These are phyloP conservation scores for Melolontha melolontha DNA, from an alignment of 2,888 invertebrate genomes.

Conservation along the genomic window DNA sequence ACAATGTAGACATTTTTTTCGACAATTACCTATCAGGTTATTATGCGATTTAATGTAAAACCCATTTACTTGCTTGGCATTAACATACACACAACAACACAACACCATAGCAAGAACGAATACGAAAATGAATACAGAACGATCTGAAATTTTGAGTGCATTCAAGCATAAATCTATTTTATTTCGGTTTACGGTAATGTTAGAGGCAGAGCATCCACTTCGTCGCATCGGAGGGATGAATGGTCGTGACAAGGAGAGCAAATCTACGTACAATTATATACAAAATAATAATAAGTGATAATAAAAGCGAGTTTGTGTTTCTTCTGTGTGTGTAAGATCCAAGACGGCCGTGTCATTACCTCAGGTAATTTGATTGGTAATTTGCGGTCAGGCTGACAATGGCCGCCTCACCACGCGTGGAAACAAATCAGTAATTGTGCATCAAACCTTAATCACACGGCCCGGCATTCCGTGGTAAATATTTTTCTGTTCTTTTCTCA, in stretches of 20 bases:
- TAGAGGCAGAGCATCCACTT: conserved; percentile 22
- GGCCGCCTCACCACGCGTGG: conserved; percentile 60
- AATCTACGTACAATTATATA: conserved; percentile 32
- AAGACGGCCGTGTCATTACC: conserved; percentile 56
- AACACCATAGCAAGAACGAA: conserved; percentile 5
- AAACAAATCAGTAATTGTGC: conserved; percentile 63
- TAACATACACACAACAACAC: conserved; percentile 28
- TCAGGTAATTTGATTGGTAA: conserved; percentile 62
- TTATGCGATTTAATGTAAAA: conserved; percentile 41
- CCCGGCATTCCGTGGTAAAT: conserved; percentile 47
- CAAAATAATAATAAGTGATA: conserved; percentile 45
- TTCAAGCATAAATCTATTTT: conserved; percentile 42
- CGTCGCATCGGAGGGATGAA: conserved; percentile 11
- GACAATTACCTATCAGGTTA: conserved; percentile 36
- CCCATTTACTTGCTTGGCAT: conserved; percentile 32
- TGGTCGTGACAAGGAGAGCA: conserved; percentile 25
- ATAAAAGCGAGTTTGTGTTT: conserved; percentile 44
- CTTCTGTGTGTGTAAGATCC: conserved; percentile 44
- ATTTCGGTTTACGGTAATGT: conserved; percentile 24
- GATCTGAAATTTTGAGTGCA: conserved; percentile 39
- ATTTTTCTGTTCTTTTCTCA: conserved; percentile 38
- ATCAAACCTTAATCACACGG: conserved; percentile 56
- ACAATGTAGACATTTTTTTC: conserved; percentile 35
- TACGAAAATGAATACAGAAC: conserved; percentile 37
- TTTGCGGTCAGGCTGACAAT: conserved; percentile 63